Conservation (phyloP, 1,140 invertebrate species). For the Tetragonula clypearis region DNA sequence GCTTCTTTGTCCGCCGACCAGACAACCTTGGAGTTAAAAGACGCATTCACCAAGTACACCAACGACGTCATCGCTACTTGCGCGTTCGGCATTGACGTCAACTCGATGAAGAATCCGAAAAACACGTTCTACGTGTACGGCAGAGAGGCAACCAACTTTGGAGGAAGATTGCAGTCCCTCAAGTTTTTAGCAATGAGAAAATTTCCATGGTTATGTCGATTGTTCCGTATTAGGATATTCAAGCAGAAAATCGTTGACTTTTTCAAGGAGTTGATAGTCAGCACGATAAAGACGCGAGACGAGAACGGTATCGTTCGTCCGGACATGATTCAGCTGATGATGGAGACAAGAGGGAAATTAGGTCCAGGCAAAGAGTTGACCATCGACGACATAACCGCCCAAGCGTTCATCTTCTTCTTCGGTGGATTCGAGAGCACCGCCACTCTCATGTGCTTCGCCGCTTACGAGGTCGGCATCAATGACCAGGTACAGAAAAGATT, state of each 20-base stretch:
- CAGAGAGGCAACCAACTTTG: conserved; percentile 68
- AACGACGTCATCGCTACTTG: conserved; percentile 80
- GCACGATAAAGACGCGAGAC: conserved; percentile 46
- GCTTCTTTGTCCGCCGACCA: conserved; percentile 60
- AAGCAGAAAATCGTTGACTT: conserved; percentile 62
- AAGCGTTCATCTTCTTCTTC: conserved; percentile 75
- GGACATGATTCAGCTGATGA: conserved; percentile 62
- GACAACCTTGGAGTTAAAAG: conserved; percentile 66
- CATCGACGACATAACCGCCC: conserved; percentile 59
- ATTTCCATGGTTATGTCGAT: conserved; percentile 61
- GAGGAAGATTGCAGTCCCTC: conserved; percentile 36
- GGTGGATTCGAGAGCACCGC: conserved; percentile 82
- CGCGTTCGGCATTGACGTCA: conserved; percentile 75
- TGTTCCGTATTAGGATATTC: conserved; percentile 65
- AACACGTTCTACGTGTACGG: conserved; percentile 75
- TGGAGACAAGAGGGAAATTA: conserved; percentile 57
- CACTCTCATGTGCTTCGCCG: conserved; percentile 80
- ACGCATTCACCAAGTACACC: conserved; percentile 76
- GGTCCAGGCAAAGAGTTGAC: conserved; percentile 57
- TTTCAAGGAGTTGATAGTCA: conserved; percentile 72
- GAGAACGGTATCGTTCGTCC: conserved; percentile 43
- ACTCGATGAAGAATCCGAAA: conserved; percentile 62
- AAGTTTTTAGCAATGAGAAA: conserved; percentile 65
- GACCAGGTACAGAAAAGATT: conserved; percentile 63
- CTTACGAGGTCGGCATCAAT: conserved; percentile 62